phyloP scores from a whole-genome alignment of 2,888 invertebrate genomes.

The Matsumyia berberina region DNA sequence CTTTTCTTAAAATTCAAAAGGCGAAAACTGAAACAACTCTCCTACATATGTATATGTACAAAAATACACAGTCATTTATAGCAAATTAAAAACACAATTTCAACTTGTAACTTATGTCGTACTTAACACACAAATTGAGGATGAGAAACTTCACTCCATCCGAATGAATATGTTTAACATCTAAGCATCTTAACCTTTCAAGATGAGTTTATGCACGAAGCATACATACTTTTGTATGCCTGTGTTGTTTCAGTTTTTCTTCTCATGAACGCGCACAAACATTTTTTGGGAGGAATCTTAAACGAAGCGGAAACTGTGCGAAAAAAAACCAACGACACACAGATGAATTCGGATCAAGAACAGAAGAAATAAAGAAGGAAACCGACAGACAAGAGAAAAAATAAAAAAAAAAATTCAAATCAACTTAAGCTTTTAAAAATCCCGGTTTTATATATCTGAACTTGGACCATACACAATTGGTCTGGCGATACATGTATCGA shows the following conservation, averaged over 20 bases:
- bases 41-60: too few species aligned
- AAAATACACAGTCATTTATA: too few species aligned
- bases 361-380: background rate
- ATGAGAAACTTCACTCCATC: slow-evolving; percentile 21
- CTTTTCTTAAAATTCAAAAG: too few species aligned
- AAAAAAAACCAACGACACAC: slow-evolving; percentile 5
- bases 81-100: background rate
- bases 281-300: slow-evolving; percentile 7
- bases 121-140: slow-evolving; percentile 15
- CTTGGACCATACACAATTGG: slow-evolving; percentile 2
- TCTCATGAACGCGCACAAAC: slow-evolving; percentile 4
- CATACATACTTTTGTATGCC: slow-evolving; percentile 13
- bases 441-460: slow-evolving; percentile 13
- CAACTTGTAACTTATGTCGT: background rate
- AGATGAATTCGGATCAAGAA: slow-evolving; percentile 8
- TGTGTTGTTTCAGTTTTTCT: background rate
- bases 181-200: slow-evolving; percentile 44
- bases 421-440: slow-evolving; percentile 11
- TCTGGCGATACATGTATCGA: background rate
- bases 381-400: background rate
- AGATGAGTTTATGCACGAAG: slow-evolving; percentile 30
- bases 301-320: slow-evolving; percentile 12
- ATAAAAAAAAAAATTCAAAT: slow-evolving; percentile 8
- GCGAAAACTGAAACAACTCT: too few species aligned
- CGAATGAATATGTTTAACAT: slow-evolving; percentile 18